Percentiles rank a stretch among this genome's conserved stretches.
These are phyloP conservation scores for Escarpia spicata DNA, from an alignment of 2,888 invertebrate genomes.

Conservation along the genomic window DNA sequence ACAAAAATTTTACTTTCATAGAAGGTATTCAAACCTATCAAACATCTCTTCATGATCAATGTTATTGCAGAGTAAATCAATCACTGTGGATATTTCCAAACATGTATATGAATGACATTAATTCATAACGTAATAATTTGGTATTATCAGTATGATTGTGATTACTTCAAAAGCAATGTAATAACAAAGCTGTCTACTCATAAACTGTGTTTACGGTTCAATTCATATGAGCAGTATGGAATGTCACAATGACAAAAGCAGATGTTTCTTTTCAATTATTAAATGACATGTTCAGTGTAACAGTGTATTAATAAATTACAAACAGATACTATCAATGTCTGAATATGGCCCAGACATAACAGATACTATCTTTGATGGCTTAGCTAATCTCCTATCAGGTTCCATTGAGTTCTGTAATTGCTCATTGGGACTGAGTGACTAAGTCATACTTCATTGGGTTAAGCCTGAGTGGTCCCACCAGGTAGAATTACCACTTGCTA, in stretches of 20 bases:
- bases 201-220: not conserved
- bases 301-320: no score
- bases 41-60: not conserved
- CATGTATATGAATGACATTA: not conserved
- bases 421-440: not conserved
- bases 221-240: not conserved
- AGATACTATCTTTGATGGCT: not conserved
- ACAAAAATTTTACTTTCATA: not conserved
- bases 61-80: not conserved
- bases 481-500: not conserved
- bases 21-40: not conserved
- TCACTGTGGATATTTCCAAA: not conserved
- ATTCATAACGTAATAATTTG: not conserved
- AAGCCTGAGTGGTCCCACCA: not conserved
- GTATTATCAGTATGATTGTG: not conserved
- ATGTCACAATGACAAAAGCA: no score
- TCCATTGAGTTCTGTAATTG: not conserved
- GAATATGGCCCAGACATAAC: no score
- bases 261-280: no score
- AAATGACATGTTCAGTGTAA: no score
- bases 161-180: not conserved
- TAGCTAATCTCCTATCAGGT: not conserved
- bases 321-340: no score
- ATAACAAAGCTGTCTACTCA: not conserved
- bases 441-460: not conserved